Conservation (phyloP, 1,140 invertebrate genomes). For the Geopemphigus sp. region DNA sequence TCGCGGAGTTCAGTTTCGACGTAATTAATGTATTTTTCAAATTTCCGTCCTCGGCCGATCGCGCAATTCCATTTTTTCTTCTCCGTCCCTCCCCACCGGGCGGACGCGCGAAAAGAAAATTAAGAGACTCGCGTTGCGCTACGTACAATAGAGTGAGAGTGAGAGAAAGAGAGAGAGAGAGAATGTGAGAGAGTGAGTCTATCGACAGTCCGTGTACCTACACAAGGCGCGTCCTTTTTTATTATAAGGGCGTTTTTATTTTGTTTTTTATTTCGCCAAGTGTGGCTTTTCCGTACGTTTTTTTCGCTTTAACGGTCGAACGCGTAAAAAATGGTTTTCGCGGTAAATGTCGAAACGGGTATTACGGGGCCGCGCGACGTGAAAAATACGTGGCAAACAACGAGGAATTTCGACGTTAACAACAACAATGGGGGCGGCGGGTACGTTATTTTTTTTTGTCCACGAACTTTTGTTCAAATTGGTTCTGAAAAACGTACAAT, state of each 20-base stretch:
- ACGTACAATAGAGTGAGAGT: neutral
- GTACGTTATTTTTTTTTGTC: neutral
- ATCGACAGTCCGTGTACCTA: neutral
- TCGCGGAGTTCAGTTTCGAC: conserved; percentile 23
- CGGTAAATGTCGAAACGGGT: neutral
- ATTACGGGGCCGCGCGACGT: neutral
- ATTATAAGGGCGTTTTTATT: neutral
- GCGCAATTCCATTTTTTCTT: neutral
- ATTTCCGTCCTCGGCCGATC: neutral
- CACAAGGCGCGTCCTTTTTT: neutral
- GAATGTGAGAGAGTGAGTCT: too few species aligned
- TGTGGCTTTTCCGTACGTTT: neutral
- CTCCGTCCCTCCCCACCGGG: too few species aligned
- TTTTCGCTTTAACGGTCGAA: neutral
- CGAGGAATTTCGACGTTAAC: conserved; percentile 19
- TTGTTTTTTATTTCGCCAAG: neutral
- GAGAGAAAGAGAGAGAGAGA: too few species aligned
- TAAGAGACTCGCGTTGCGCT: neutral
- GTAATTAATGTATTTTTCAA: conserved; percentile 42
- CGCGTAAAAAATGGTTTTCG: conserved; percentile 10
- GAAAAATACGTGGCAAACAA: conserved; percentile 23
- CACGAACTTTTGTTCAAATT: conserved; percentile 6
- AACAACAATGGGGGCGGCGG: neutral
- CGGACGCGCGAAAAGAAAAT: neutral
- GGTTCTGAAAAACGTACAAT: neutral